Evolutionary conservation across 2,797 vertebrate species (phyloP), one percentile per base, ranked within the genome.

Genomic region (Adelosebastes latens): DNA sequence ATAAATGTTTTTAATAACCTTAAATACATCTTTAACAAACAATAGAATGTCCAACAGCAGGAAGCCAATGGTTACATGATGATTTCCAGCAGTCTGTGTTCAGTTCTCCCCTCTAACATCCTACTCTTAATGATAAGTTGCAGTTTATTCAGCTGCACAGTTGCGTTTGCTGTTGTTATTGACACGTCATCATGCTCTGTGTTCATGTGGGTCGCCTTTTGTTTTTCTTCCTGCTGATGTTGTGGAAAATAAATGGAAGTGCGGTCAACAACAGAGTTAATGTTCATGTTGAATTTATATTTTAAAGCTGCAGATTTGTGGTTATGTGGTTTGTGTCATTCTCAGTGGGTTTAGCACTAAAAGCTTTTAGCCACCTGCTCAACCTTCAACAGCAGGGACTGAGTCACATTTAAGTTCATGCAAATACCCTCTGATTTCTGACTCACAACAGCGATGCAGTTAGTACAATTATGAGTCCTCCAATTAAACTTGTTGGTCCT

Each of bases 161-260:
- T 75, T 70, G 59, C 25, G 73, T 56, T 9, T 14, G 66, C 27
- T 71, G 72, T 52, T 52, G 8, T 70, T 61, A 5, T 49, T 75
- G 75, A 68, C 31, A 16, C 42, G 61, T 24, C 25, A 18, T 49
- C 18, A 5, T 72, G 76, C 59, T 61, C 24, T 58, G 60, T 14
- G 49, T 52, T 52, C 49, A 52, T 52, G 49, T n/a, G 49, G 49
- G 49, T 52, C 49, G 20, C 42, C 42, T 46, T 46, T 46, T 46
- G 42, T 46, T 65, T 74, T n/a, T 65, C 59, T 56, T 74, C 65
- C 59, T 85, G 80, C 76, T 77, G 69, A 74, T 82, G 72, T 56
- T 65, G 68, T 71, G 74, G 65, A 67, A 65, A 86, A 31, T 36
- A n/a, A 22, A 83, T 24, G 22, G 22, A 39, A 52, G 24, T 24